A percentile compares a stretch with the other conserved stretches of the same genome.
Conservation (phyloP, 2,797 vertebrate species). For the Parambassis ranga region DNA sequence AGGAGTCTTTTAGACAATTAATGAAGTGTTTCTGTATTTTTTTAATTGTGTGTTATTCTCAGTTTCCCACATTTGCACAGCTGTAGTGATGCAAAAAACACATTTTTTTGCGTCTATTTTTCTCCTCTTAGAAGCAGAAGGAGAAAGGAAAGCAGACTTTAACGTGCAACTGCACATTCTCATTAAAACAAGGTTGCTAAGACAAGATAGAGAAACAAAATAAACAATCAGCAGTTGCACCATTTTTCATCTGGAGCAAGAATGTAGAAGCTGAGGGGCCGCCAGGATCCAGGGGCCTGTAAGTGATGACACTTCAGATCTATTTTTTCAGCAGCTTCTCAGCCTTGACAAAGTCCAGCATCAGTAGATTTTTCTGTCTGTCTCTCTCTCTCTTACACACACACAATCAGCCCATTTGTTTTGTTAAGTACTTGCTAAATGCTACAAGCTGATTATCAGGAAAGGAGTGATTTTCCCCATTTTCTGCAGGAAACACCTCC, state of each 20-base stretch:
- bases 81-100: slow-evolving; percentile 27
- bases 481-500: slow-evolving; percentile 64
- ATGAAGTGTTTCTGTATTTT: neutral
- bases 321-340: slow-evolving; percentile 65
- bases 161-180: slow-evolving; percentile 67
- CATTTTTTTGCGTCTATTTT: slow-evolving; percentile 67
- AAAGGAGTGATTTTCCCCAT: slow-evolving; percentile 34
- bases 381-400: slow-evolving; percentile 15
- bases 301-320: slow-evolving; percentile 75
- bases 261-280: slow-evolving; percentile 65
- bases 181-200: slow-evolving; percentile 70
- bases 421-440: slow-evolving; percentile 90
- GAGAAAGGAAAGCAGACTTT: slow-evolving; percentile 44
- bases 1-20: neutral
- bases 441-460: slow-evolving; percentile 86
- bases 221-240: slow-evolving; percentile 69
- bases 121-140: slow-evolving; percentile 55
- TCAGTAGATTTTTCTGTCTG: slow-evolving; percentile 33
- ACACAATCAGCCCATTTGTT: slow-evolving; percentile 86
- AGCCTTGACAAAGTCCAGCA: slow-evolving; percentile 74
- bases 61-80: slow-evolving; percentile 25
- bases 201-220: slow-evolving; percentile 78
- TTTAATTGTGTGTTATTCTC: neutral
- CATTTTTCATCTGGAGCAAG: slow-evolving; percentile 68
- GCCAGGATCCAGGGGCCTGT: slow-evolving; percentile 52